A percentile compares a stretch with the other conserved stretches of the same genome.
phyloP scores from a whole-genome alignment of 2,888 invertebrate species.

The Glaucopsyche alexis region DNA sequence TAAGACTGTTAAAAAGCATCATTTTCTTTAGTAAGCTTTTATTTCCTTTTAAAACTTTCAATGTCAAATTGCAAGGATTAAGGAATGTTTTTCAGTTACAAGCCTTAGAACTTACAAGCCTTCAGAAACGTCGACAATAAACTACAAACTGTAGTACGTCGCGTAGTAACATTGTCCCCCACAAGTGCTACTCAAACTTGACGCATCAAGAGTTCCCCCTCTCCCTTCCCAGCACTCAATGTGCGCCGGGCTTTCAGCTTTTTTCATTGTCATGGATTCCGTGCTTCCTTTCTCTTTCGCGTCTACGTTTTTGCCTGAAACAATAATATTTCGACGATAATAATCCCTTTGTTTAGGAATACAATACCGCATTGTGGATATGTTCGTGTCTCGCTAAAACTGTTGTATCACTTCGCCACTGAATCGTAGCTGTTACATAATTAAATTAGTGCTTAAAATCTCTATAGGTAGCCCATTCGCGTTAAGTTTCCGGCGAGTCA shows the following conservation, averaged over 20 bases:
- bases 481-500: neutral
- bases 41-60: no score
- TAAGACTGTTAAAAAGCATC: no score
- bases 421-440: neutral
- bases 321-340: constrained; percentile 31
- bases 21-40: no score
- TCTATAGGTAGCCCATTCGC: neutral
- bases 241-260: neutral
- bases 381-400: constrained; percentile 30
- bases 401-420: constrained; percentile 31
- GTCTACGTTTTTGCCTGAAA: constrained; percentile 29
- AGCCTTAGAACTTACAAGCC: neutral
- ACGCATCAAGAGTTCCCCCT: neutral
- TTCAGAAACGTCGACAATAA: neutral
- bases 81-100: neutral
- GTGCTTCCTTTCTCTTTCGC: constrained; percentile 30
- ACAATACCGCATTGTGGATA: constrained; percentile 33
- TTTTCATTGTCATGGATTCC: constrained; percentile 27
- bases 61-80: no score
- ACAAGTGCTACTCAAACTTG: constrained; percentile 20
- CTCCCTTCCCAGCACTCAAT: neutral
- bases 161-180: constrained; percentile 9
- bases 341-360: constrained; percentile 34
- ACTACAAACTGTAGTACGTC: constrained; percentile 1
- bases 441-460: neutral